phyloP scores from a whole-genome alignment of 1,140 invertebrate species.

The Cardiocondyla obscurior region DNA sequence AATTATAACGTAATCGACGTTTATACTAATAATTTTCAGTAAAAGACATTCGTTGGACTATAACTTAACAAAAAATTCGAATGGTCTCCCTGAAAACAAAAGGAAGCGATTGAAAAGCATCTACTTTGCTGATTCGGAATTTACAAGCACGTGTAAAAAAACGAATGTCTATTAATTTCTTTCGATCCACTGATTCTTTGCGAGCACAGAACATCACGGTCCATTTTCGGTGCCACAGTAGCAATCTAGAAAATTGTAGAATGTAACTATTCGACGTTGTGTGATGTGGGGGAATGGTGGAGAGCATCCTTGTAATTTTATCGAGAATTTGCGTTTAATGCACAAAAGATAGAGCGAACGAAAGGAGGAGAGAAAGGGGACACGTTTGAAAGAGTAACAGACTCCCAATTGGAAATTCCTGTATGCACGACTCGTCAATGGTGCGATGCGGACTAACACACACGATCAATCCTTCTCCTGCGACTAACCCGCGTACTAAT shows the following conservation, averaged over 20 bases:
- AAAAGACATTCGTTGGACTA: too few species aligned
- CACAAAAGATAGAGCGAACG: not conserved
- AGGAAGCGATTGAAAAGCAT: not conserved
- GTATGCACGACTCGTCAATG: slow-evolving; percentile 77
- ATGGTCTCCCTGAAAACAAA: not conserved
- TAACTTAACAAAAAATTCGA: not conserved
- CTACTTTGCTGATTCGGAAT: not conserved
- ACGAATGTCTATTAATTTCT: not conserved
- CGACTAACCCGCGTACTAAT: slow-evolving; percentile 18
- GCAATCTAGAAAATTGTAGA: not conserved
- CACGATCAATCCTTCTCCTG: not conserved
- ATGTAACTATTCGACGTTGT: not conserved
- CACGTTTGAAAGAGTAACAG: not conserved
- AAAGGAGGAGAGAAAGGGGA: not conserved
- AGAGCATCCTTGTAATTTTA: slow-evolving; percentile 19
- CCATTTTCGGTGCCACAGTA: not conserved
- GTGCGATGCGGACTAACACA: slow-evolving; percentile 76
- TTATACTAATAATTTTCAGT: not conserved
- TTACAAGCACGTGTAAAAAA: not conserved
- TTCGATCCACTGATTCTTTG: not conserved
- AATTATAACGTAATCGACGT: not conserved
- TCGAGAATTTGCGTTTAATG: slow-evolving; percentile 20
- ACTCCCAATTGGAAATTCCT: slow-evolving; percentile 30
- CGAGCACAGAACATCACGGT: not conserved
- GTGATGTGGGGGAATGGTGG: not conserved